phyloP scores from a whole-genome alignment of 2,797 vertebrate species.

The Gobio occitaniae region DNA sequence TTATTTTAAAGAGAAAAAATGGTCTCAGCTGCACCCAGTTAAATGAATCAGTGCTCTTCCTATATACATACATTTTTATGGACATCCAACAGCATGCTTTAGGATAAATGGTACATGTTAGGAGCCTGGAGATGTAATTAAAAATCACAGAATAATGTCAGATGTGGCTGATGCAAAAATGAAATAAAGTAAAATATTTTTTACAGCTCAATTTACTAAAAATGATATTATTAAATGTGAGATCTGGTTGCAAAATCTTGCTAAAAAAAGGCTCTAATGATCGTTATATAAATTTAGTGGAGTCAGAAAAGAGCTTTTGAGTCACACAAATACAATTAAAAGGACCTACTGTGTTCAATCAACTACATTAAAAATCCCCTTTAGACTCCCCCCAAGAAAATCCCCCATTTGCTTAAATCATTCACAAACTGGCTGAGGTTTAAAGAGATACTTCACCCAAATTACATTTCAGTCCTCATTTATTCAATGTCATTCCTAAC shows the following conservation, averaged over 20 bases:
- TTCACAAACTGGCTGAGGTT: constrained; percentile 1
- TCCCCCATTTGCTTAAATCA: not conserved
- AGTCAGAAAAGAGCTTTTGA: not conserved
- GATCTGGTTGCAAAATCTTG: not conserved
- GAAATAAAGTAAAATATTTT: not conserved
- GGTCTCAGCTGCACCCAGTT: constrained; percentile 19
- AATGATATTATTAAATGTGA: not conserved
- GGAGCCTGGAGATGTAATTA: not conserved
- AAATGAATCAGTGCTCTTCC: constrained; percentile 33
- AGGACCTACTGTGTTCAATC: not conserved
- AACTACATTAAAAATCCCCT: constrained; percentile 4
- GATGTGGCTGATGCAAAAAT: not conserved
- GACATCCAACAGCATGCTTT: constrained; percentile 12
- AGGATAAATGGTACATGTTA: not conserved
- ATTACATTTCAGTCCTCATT: not conserved
- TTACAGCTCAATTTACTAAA: not conserved
- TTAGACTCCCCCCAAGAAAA: not conserved
- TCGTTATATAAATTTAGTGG: not conserved
- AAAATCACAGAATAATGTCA: constrained; percentile 13
- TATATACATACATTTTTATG: constrained; percentile 18
- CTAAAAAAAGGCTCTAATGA: not conserved
- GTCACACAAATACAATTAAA: constrained; percentile 17
- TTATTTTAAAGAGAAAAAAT: constrained; percentile 25
- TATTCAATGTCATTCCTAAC: not conserved
- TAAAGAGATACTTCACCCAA: not conserved